Conservation (phyloP, 2,888 invertebrate species). For the Melikaiella ostensackeni region DNA sequence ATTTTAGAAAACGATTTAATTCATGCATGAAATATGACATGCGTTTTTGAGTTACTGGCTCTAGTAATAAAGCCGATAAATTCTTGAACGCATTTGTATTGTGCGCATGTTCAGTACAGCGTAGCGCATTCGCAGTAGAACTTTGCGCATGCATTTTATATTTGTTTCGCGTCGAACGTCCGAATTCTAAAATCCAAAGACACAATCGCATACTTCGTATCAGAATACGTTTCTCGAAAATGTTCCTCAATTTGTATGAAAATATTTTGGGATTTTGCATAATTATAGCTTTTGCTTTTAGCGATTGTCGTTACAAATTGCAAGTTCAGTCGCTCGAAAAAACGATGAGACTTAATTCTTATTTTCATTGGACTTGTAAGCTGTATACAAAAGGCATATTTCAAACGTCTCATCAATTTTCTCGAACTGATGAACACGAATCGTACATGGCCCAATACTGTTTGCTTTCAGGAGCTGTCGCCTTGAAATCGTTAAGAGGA, state of each 20-base stretch:
- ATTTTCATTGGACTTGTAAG: neutral
- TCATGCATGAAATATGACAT: no score
- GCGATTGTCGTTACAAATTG: neutral
- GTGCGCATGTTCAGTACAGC: neutral
- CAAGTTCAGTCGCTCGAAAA: neutral
- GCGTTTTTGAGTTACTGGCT: no score
- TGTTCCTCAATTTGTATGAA: neutral
- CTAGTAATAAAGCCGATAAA: neutral
- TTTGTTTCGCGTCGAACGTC: neutral
- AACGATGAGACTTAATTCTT: neutral
- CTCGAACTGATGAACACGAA: neutral
- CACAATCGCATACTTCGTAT: neutral
- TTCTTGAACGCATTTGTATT: neutral
- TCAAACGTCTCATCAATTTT: constrained; percentile 34
- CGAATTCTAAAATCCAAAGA: neutral
- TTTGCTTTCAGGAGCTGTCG: constrained; percentile 77
- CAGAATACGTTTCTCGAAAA: neutral
- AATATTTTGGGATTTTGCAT: neutral
- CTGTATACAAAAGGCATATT: neutral
- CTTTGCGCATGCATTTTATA: neutral
- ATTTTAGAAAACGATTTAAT: no score
- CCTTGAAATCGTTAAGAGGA: constrained; percentile 76
- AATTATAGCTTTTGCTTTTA: neutral
- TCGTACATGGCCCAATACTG: constrained; percentile 15
- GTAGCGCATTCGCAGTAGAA: neutral